phyloP scores from a whole-genome alignment of 1,140 invertebrate species.

The Gonatopus flavifemur region DNA sequence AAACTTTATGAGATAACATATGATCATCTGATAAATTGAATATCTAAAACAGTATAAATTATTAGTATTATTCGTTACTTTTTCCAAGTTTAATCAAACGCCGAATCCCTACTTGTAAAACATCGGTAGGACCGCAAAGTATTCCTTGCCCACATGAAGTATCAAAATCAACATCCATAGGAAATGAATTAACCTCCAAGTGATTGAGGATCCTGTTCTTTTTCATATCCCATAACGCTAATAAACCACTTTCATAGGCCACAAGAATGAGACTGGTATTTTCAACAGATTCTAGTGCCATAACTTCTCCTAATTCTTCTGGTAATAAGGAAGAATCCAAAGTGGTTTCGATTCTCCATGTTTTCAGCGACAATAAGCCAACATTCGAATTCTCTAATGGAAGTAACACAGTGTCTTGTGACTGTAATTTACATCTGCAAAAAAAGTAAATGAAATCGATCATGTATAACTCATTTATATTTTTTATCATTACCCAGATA shows the following conservation, averaged over 20 bases:
- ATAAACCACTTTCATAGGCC: slow-evolving; percentile 68
- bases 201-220: slow-evolving; percentile 60
- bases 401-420: slow-evolving; percentile 66
- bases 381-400: slow-evolving; percentile 67
- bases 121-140: slow-evolving; percentile 64
- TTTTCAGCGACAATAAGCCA: slow-evolving; percentile 63
- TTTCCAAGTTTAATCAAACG: slow-evolving; percentile 4
- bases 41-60: slow-evolving; percentile 29
- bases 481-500: no score
- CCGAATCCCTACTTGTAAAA: slow-evolving; percentile 62
- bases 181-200: slow-evolving; percentile 65
- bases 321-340: slow-evolving; percentile 49
- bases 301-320: slow-evolving; percentile 62
- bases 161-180: slow-evolving; percentile 71
- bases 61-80: slow-evolving; percentile 1
- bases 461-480: no score
- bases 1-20: slow-evolving; percentile 60
- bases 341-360: slow-evolving; percentile 55
- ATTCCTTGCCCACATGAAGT: slow-evolving; percentile 64
- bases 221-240: slow-evolving; percentile 69
- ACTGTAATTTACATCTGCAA: slow-evolving; percentile 58
- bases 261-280: slow-evolving; percentile 62
- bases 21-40: slow-evolving; percentile 43
- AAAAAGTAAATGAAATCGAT: no score
- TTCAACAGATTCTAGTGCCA: slow-evolving; percentile 65